Conservation (phyloP, 2,797 vertebrate genomes). For the Philypnodon macrostomus region DNA sequence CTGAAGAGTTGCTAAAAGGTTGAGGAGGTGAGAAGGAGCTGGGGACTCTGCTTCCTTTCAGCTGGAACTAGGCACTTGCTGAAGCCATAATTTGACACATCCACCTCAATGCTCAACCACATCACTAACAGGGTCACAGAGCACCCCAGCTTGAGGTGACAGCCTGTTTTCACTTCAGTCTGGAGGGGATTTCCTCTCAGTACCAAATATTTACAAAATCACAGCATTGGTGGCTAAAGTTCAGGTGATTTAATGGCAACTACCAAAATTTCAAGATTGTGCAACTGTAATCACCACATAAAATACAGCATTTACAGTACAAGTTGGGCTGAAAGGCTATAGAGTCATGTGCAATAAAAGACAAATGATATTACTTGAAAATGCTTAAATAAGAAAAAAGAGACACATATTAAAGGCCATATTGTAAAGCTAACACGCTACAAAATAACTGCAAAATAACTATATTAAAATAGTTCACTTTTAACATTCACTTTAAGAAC, state of each 20-base stretch:
- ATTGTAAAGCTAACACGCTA: no score
- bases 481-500: no score
- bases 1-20: neutral
- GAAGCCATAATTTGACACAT: conserved; percentile 61
- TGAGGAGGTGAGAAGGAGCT: conserved; percentile 8
- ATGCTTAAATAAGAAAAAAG: no score
- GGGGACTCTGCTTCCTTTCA: conserved; percentile 21
- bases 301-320: no score
- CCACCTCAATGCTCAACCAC: conserved; percentile 35
- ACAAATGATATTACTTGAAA: no score
- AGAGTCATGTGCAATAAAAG: no score
- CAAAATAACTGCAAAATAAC: no score
- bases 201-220: conserved; percentile 63
- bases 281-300: no score
- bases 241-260: conserved; percentile 39
- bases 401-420: no score
- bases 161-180: conserved; percentile 28
- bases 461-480: no score
- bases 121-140: conserved; percentile 37
- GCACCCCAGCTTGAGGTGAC: conserved; percentile 23
- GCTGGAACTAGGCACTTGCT: conserved; percentile 49
- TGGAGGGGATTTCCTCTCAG: conserved; percentile 59
- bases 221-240: conserved; percentile 27
- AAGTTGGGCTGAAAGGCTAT: no score
- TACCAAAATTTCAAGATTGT: conserved; percentile 9